Base-by-base conservation (phyloP, 2,113 vertebrate species). In the Rhizomys pruinosus region DNA sequence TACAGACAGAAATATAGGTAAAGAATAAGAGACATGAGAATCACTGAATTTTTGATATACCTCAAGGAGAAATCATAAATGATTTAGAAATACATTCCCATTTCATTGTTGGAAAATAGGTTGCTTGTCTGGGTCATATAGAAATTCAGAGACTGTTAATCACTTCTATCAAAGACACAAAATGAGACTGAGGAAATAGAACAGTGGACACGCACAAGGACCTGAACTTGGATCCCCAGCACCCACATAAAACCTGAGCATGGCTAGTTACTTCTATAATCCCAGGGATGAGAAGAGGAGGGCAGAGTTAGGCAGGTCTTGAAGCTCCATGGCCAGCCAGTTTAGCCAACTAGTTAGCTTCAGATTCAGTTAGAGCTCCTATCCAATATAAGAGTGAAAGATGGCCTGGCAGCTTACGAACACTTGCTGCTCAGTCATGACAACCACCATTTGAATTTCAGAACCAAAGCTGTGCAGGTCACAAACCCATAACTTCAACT, bases 21-120 rank as follows among this genome's bases (percentile, higher is more conserved):
- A 82, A 72, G 12, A 82, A 44, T 61, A 76, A 52, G 68, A 5
- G 72, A 81, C n/a, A n/a, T n/a, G n/a, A 89, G 2, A 61, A 71
- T 64, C 5, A 80, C n/a, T 52, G 25, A 94, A 92, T 87, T 44
- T 27, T 91, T 23, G 55, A 77, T 68, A 86, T 64, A 55, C 79
- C 32, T 15, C 32, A 52, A 44, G 55, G 10, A 80, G 7, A 29
- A 73, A 74, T 69, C 15, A 87, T 32, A 90, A 76, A 55, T 78
- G 34, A 7, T 92, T 89, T 73, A 79, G n/a, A 77, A 93, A 87
- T 68, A 77, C 32, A 77, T 52, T 95, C 93, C 27, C 11, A 85
- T 42, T 84, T 89, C 69, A 96, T 73, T 29, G 64, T 29, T 7
- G 16, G 25, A n/a, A 87, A 93, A 96, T 52, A 90, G 34, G 22